Evolutionary conservation across 2,888 invertebrate genomes (phyloP).

Genomic region (Drosophila bunnanda): DNA sequence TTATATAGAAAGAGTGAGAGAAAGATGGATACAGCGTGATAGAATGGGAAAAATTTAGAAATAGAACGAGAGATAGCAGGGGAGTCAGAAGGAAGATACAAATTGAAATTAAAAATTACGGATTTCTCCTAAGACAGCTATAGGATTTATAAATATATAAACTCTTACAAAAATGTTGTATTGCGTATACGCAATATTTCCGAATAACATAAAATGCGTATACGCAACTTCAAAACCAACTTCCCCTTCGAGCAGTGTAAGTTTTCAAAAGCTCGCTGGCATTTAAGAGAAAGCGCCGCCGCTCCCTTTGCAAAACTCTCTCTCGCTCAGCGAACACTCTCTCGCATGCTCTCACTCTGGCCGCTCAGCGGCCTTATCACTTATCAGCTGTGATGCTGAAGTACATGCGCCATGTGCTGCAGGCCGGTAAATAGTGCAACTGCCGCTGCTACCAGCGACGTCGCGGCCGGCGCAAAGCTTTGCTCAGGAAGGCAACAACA

Average conservation of each 20-base stretch:
- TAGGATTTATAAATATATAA: too few species aligned
- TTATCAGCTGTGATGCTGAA: conserved; percentile 73
- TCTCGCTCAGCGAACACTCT: not conserved
- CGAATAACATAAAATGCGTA: not conserved
- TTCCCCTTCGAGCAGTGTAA: conserved; percentile 24
- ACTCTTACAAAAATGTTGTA: too few species aligned
- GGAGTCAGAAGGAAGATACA: too few species aligned
- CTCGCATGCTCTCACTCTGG: conserved; percentile 7
- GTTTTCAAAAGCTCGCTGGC: conserved; percentile 61
- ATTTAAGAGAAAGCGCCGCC: conserved; percentile 9
- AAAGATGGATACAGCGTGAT: too few species aligned
- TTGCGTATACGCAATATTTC: not conserved
- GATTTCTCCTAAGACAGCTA: too few species aligned
- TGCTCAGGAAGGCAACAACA: conserved; percentile 58
- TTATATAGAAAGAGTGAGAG: too few species aligned
- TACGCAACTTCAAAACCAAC: not conserved
- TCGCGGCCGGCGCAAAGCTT: conserved; percentile 60
- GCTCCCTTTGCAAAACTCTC: not conserved
- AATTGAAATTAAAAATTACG: too few species aligned
- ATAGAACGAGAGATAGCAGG: not conserved
- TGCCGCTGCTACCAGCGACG: conserved; percentile 13
- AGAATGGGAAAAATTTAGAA: too few species aligned
- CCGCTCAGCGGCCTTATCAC: conserved; percentile 61
- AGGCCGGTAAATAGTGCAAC: conserved; percentile 54
- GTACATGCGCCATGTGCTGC: conserved; percentile 66